Base-by-base conservation (phyloP, 1,140 invertebrate genomes). In the Heliconius congener region DNA sequence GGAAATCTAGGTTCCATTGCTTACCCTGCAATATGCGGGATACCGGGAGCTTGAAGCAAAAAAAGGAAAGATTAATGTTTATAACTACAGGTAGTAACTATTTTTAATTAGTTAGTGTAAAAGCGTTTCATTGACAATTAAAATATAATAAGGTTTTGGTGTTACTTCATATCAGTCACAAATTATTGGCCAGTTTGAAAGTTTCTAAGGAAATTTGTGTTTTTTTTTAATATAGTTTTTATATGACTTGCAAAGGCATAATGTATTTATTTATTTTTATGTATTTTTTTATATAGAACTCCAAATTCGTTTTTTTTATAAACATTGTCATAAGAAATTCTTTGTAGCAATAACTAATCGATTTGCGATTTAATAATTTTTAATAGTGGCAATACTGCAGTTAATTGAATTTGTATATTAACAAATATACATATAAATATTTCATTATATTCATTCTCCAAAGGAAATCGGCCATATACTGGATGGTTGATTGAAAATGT, bases 111-210 rank as follows among this genome's bases (percentile, higher is more conserved):
- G 60, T 66, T 52, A 52, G 23, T 66, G n/a, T 57, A 57, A 66
- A 66, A 66, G 60, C 60, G 27, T 66, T 66, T 66, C 60, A 66
- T 66, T 66, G 60, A 66, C 60, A 66, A 66, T 27, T 30, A 66
- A 66, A 27, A 30, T 66, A 30, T 30, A 66, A 23, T 66, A 73
- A 71, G 73, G 73, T 75, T 79, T 77, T 77, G 74, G 60, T 78
- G 71, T 74, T 70, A 71, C 76, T 71, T 81, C 77, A 81, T 76
- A 81, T 78, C 70, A 75, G 76, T 81, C 80, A 78, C 80, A 81
- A 81, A 81, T 73, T 18, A 79, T 79, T 75, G 39, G 77, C 50
- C 70, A 75, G 76, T 72, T 72, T 75, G 34, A 60, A 39, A 46
- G 27, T 55, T 71, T 76, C 50, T 77, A 72, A 37, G 18, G 8